These are phyloP conservation scores for Hemicrepidius hirtus DNA, from an alignment of 2,888 invertebrate genomes.

Conservation along the genomic window DNA sequence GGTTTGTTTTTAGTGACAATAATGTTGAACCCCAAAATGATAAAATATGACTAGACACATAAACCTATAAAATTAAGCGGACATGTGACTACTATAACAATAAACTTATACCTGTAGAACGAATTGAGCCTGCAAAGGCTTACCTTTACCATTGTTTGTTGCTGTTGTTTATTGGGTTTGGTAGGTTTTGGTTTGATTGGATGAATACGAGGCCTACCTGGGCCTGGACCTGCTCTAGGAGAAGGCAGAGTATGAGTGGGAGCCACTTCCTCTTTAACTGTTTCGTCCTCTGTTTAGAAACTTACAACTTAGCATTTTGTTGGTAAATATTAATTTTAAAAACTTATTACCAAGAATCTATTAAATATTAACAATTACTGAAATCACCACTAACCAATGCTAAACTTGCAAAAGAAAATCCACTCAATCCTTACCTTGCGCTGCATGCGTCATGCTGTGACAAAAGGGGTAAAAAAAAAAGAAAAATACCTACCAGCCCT, in stretches of 20 bases:
- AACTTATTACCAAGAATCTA: not conserved
- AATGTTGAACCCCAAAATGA: slow-evolving; percentile 20
- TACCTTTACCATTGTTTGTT: slow-evolving; percentile 56
- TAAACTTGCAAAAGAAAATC: not conserved
- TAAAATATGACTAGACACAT: slow-evolving; percentile 10
- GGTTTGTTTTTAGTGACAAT: slow-evolving; percentile 21
- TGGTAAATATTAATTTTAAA: slow-evolving; percentile 10
- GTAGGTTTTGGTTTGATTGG: slow-evolving; percentile 68
- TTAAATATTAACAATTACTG: not conserved
- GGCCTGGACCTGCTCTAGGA: slow-evolving; percentile 62
- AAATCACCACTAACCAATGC: slow-evolving; percentile 21
- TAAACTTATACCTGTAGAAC: slow-evolving; percentile 29
- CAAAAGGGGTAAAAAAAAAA: slow-evolving; percentile 4
- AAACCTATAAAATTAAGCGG: slow-evolving; percentile 18
- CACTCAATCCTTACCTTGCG: slow-evolving; percentile 29
- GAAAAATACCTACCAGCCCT: slow-evolving; percentile 49
- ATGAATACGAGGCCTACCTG: slow-evolving; percentile 69
- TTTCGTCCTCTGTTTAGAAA: slow-evolving; percentile 65
- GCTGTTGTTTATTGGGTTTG: slow-evolving; percentile 62
- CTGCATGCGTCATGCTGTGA: slow-evolving; percentile 37
- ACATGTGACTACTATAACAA: slow-evolving; percentile 21
- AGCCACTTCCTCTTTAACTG: slow-evolving; percentile 60
- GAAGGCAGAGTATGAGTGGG: slow-evolving; percentile 54
- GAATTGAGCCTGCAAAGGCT: slow-evolving; percentile 47
- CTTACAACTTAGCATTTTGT: slow-evolving; percentile 57